Conservation (phyloP, 2,888 invertebrate genomes). For the Crocallis elinguaria region DNA sequence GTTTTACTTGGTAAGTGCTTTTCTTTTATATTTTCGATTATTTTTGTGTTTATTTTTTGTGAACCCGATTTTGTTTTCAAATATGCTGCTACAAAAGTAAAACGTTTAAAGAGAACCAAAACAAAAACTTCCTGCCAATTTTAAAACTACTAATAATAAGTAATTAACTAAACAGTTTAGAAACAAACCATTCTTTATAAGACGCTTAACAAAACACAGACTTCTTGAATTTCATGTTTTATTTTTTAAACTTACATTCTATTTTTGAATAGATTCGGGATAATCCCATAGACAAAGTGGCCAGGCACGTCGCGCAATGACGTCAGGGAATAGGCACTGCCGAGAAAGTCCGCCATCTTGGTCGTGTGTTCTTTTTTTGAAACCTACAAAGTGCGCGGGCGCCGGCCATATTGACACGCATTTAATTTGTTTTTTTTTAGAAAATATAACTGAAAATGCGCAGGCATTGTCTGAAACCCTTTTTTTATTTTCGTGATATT, state of each 20-base stretch:
- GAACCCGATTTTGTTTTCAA: neutral
- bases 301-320: slow-evolving; percentile 81
- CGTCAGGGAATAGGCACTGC: slow-evolving; percentile 82
- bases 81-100: neutral
- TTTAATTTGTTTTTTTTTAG: slow-evolving; percentile 48
- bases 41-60: neutral
- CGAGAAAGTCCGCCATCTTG: slow-evolving; percentile 83
- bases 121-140: no score
- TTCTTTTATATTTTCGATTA: slow-evolving; percentile 46
- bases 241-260: slow-evolving; percentile 43
- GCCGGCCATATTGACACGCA: slow-evolving; percentile 64
- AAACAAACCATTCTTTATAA: slow-evolving; percentile 10
- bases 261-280: slow-evolving; percentile 45
- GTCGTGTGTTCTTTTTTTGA: slow-evolving; percentile 77
- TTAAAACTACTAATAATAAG: no score
- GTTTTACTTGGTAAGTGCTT: slow-evolving; percentile 72
- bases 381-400: slow-evolving; percentile 78
- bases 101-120: no score
- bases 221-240: slow-evolving; percentile 15
- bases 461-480: neutral
- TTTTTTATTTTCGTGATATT: neutral
- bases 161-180: neutral
- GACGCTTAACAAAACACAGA: slow-evolving; percentile 34
- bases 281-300: slow-evolving; percentile 63
- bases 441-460: slow-evolving; percentile 9